A percentile compares a stretch with the other conserved stretches of the same genome.
These are phyloP conservation scores for Labeo rohita DNA, from an alignment of 2,113 vertebrate species.

Conservation along the genomic window DNA sequence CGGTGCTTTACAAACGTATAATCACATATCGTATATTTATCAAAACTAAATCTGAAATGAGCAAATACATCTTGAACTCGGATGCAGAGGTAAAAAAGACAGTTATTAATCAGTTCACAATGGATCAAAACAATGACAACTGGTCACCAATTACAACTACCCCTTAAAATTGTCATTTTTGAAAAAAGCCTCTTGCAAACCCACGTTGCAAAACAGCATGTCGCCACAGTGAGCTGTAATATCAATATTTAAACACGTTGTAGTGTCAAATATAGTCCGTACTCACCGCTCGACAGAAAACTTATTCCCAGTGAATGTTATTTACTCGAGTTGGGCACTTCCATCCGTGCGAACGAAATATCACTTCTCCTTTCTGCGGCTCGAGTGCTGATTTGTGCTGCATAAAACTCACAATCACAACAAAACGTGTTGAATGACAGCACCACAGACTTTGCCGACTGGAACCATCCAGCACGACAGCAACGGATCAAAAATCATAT, in stretches of 20 bases:
- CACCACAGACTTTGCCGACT: neutral
- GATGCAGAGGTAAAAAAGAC: neutral
- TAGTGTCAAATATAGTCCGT: neutral
- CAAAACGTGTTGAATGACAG: neutral
- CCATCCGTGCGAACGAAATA: conserved; percentile 62
- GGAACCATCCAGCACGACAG: conserved; percentile 1
- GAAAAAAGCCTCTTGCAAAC: neutral
- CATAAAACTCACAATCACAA: neutral
- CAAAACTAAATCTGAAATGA: neutral
- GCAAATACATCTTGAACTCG: neutral
- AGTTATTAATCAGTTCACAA: neutral
- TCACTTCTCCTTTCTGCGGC: neutral
- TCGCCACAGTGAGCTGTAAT: neutral
- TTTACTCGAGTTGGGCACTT: conserved; percentile 62
- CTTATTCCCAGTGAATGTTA: conserved; percentile 63
- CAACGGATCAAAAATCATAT: conserved; percentile 54
- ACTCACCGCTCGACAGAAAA: conserved; percentile 71
- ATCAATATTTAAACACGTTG: neutral
- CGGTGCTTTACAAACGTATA: neutral
- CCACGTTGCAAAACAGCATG: neutral
- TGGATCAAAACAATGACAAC: neutral
- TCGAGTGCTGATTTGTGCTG: neutral
- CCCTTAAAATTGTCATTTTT: neutral
- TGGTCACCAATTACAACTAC: neutral
- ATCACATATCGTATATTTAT: neutral